phyloP scores from a whole-genome alignment of 2,113 vertebrate genomes.

The Scortum barcoo region DNA sequence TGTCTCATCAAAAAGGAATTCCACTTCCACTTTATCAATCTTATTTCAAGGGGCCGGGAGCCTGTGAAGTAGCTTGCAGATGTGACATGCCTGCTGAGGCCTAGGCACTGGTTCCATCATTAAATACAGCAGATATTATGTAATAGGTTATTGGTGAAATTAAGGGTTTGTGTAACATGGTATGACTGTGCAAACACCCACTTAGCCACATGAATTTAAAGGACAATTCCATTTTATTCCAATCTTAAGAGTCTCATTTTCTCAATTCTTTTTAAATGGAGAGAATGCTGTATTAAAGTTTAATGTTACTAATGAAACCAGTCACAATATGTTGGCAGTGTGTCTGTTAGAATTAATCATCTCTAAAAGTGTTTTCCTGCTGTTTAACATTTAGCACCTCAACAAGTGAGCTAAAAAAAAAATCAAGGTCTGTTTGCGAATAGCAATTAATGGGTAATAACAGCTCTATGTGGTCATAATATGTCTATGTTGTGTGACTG shows the following conservation, averaged over 20 bases:
- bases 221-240: neutral
- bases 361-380: neutral
- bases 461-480: neutral
- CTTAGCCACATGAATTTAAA: conserved; percentile 3
- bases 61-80: conserved; percentile 61
- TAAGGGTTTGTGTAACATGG: conserved; percentile 36
- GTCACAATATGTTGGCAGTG: neutral
- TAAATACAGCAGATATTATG: conserved; percentile 38
- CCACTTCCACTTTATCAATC: conserved; percentile 72
- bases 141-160: conserved; percentile 33
- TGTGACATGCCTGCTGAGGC: conserved; percentile 51
- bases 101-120: conserved; percentile 15
- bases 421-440: no score
- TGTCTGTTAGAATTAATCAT: neutral
- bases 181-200: conserved; percentile 25
- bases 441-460: neutral
- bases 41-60: conserved; percentile 40
- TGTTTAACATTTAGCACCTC: no score
- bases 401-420: neutral
- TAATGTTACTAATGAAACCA: neutral
- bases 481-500: neutral
- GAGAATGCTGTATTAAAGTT: neutral
- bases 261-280: neutral
- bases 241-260: conserved; percentile 12
- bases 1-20: conserved; percentile 79